Evolutionary conservation across 2,888 invertebrate species (phyloP), one percentile per base, ranked within the genome.

Genomic region (Heteropelma amictum): DNA sequence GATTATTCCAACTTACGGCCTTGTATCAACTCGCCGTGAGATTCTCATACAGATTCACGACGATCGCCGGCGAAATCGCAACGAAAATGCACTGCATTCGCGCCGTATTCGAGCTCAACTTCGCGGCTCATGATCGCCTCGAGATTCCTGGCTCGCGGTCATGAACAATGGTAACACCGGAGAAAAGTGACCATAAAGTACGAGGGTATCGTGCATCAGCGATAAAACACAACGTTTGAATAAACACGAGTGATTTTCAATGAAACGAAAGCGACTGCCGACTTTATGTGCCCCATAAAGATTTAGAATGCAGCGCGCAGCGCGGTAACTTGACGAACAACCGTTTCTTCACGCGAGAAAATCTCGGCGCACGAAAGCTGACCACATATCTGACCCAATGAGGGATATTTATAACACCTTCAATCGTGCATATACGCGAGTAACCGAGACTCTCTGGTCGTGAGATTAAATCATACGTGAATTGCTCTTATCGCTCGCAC

Each of bases 401-500:
- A 28, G 49, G 49, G 45, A 23, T 45, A 21, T 42, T 17, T 35
- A 14, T 23, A 21, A 28, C 17, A 33, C 45, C 23, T 14, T 49
- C 60, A 51, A 58, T 45, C n/a, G 8, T 33, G 28, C 28, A 10
- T 28, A 35, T 45, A 33, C 23, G 40, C 17, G 56, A 65, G 45
- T 65, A 58, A 65, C 71, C 72, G 65, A 60, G 69, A 69, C 68
- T 49, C 14, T 53, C 38, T 33, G 53, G 40, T 60, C 74, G 40
- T 47, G 65, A 70, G 74, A 74, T 74, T 74, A 60, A 74, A 74
- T 74, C 74, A 47, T 60, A 23, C 17, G 26, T 56, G 60, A 61
- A 65, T 70, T 65, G 35, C 60, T 70, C 70, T 70, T 74, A 74
- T 65, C 64, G 70, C 38, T 40, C 49, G 14, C 64, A 53, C 38